A percentile compares a stretch with the other conserved stretches of the same genome.
phyloP scores from a whole-genome alignment of 2,797 vertebrate species.

The Sciaenops ocellatus region DNA sequence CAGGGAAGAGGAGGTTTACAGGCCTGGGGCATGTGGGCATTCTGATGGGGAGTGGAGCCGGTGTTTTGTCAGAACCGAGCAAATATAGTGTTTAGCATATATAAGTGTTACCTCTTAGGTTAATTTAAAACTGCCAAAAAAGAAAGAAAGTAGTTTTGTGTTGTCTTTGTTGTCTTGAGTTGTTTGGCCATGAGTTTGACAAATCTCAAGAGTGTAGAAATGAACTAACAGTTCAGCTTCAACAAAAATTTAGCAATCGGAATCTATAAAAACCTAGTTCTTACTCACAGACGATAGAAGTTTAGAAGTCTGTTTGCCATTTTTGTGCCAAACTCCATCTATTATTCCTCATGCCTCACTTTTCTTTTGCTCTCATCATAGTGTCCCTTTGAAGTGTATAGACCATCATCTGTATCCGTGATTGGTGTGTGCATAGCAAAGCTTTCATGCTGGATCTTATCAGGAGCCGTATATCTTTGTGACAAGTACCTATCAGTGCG shows the following conservation, averaged over 20 bases:
- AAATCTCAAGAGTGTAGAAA: conserved; percentile 1
- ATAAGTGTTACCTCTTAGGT: no score
- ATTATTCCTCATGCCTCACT: conserved; percentile 20
- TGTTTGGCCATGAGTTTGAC: background rate
- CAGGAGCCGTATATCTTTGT: conserved; percentile 43
- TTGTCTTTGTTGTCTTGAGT: background rate
- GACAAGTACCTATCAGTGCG: conserved; percentile 47
- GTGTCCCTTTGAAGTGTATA: conserved; percentile 48
- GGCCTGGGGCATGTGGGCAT: no score
- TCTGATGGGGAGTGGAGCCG: no score
- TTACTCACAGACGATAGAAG: background rate
- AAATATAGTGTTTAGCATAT: no score
- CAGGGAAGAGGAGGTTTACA: no score
- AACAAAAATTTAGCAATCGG: background rate
- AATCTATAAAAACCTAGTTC: conserved; percentile 3
- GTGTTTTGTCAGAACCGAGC: no score
- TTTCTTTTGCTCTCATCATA: conserved; percentile 32
- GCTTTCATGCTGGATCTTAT: conserved; percentile 45
- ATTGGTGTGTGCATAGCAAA: conserved; percentile 38
- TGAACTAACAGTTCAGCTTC: background rate
- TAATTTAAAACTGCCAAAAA: no score
- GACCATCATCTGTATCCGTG: conserved; percentile 39
- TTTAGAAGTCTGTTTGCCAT: conserved; percentile 25
- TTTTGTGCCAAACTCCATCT: conserved; percentile 42
- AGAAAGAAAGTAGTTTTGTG: no score